Conservation (phyloP, 2,888 invertebrate genomes). For the Hesperia comma region DNA sequence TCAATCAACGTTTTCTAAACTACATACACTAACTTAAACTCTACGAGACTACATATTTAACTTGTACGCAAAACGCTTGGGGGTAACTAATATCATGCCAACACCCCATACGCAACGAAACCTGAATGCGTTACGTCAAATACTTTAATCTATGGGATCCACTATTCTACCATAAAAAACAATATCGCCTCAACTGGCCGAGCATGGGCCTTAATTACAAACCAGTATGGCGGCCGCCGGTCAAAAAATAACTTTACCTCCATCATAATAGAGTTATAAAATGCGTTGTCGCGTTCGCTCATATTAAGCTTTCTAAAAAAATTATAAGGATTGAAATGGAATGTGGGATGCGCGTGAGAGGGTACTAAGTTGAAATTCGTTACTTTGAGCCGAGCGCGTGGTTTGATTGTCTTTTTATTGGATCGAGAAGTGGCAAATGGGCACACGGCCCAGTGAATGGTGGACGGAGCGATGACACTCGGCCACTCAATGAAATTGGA, state of each 20-base stretch:
- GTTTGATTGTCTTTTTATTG: slow-evolving; percentile 31
- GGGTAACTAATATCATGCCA: slow-evolving; percentile 18
- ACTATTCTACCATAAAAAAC: slow-evolving; percentile 78
- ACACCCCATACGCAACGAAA: slow-evolving; percentile 34
- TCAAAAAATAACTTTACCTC: slow-evolving; percentile 46
- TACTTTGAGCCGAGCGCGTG: slow-evolving; percentile 39
- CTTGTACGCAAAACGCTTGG: slow-evolving; percentile 20
- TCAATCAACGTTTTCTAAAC: not conserved
- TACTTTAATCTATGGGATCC: slow-evolving; percentile 72
- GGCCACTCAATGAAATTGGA: not conserved
- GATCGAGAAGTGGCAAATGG: slow-evolving; percentile 21
- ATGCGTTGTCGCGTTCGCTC: slow-evolving; percentile 37
- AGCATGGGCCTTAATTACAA: slow-evolving; percentile 77
- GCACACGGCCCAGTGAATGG: slow-evolving; percentile 14
- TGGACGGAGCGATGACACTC: not conserved
- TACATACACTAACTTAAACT: not conserved
- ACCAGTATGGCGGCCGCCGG: slow-evolving; percentile 42
- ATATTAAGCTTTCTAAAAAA: slow-evolving; percentile 80
- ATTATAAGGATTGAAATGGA: slow-evolving; percentile 72
- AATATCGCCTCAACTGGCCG: slow-evolving; percentile 72
- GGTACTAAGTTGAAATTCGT: slow-evolving; percentile 54
- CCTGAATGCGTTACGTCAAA: slow-evolving; percentile 53
- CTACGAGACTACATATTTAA: not conserved
- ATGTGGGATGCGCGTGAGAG: slow-evolving; percentile 70
- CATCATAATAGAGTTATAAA: slow-evolving; percentile 44